Conservation (phyloP, 2,113 vertebrate species). For the Percina caprodes region DNA sequence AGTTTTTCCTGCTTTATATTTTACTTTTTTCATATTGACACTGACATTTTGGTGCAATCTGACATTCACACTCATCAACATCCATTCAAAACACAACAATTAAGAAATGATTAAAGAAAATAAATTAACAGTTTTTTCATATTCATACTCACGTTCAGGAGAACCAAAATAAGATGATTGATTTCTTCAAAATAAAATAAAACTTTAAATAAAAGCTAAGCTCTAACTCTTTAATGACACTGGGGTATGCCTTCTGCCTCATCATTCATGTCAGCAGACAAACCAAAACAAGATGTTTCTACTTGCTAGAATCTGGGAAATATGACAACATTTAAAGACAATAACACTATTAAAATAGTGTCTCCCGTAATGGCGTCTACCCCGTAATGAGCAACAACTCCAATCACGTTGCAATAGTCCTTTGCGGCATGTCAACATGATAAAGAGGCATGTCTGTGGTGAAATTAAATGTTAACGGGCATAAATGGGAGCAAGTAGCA, state of each 20-base stretch:
- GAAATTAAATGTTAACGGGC: constrained; percentile 21
- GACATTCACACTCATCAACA: neutral
- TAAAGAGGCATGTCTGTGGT: neutral
- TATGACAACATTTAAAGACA: neutral
- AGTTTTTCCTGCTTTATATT: neutral
- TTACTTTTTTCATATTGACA: neutral
- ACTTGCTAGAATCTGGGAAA: neutral
- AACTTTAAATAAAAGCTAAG: neutral
- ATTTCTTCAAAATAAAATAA: neutral
- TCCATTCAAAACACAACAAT: neutral
- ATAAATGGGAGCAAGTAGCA: constrained; percentile 30
- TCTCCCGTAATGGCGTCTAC: no score
- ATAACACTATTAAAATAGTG: neutral
- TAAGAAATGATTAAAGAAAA: neutral
- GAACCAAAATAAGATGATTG: neutral
- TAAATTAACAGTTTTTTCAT: neutral
- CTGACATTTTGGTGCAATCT: neutral
- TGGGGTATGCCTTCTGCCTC: neutral
- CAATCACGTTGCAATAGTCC: neutral
- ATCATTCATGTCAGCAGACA: neutral
- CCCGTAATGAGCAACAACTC: neutral
- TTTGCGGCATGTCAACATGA: neutral
- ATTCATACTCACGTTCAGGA: neutral
- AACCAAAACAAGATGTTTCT: neutral
- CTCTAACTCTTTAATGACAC: neutral